A percentile compares a stretch with the other conserved stretches of the same genome.
These are phyloP conservation scores for Drosophila mimetica DNA, from an alignment of 2,888 invertebrate species.

Conservation along the genomic window DNA sequence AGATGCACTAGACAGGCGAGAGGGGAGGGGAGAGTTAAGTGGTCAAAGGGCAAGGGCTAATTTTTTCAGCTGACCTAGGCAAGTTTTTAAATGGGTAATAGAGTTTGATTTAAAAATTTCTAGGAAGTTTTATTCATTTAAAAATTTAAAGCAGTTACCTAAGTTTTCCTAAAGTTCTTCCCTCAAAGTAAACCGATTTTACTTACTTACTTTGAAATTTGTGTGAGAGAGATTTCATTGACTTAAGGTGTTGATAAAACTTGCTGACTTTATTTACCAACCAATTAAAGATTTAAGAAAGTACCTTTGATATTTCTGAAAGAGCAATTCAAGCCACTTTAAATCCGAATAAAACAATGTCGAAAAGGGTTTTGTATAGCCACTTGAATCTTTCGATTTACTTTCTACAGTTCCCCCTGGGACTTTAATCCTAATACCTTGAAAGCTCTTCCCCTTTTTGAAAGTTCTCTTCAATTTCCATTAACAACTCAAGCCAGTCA, in stretches of 20 bases:
- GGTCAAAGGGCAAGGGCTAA: background rate
- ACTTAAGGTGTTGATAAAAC: too few relatives aligned
- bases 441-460: background rate
- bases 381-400: background rate
- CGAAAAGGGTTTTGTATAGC: background rate
- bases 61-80: conserved; percentile 26
- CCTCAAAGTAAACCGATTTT: too few relatives aligned
- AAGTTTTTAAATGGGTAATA: conserved; percentile 45
- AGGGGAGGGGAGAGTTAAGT: background rate
- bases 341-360: background rate
- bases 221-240: too few relatives aligned
- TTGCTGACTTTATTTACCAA: too few relatives aligned
- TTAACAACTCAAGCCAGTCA: conserved; percentile 42
- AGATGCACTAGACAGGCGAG: conserved; percentile 53
- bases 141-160: background rate
- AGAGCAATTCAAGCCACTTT: too few relatives aligned
- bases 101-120: background rate
- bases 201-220: too few relatives aligned
- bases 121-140: background rate
- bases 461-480: conserved; percentile 37
- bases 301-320: too few relatives aligned
- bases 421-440: background rate
- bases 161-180: too few relatives aligned
- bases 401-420: background rate
- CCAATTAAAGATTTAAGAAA: too few relatives aligned